Evolutionary conservation across 64 coral and sea anemone genomes (phyloP).

Genomic region (Pachyseris speciosa): DNA sequence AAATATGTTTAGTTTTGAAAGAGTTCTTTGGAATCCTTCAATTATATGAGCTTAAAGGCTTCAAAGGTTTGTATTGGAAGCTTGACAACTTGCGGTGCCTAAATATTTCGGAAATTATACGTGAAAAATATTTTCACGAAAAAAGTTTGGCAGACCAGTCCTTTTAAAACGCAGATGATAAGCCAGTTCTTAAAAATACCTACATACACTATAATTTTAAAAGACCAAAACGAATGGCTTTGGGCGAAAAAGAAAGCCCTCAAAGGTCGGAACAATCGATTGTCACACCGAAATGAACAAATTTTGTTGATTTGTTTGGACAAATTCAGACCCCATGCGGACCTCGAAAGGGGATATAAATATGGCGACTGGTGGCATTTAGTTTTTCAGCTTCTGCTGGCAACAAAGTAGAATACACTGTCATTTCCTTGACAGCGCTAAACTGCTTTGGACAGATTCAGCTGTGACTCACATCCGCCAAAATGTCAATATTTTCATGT

Average conservation of each 20-base stretch:
- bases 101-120: slow-evolving; percentile 11
- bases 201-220: neutral
- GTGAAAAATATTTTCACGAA: slow-evolving; percentile 1
- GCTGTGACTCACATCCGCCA: neutral
- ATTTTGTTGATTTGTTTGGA: neutral
- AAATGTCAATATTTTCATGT: slow-evolving; percentile 16
- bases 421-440: neutral
- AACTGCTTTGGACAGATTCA: neutral
- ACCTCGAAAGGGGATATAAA: neutral
- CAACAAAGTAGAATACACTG: neutral
- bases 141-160: neutral
- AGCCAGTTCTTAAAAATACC: neutral
- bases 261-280: no score
- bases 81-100: neutral
- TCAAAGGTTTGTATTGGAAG: neutral
- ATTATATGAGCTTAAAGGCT: neutral
- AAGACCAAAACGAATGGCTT: neutral
- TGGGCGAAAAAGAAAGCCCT: neutral
- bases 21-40: neutral
- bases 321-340: slow-evolving; percentile 6
- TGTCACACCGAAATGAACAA: neutral
- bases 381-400: neutral
- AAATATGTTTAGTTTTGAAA: neutral
- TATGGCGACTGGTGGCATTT: neutral
- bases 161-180: no score